phyloP scores from a whole-genome alignment of 1,140 invertebrate species.

The Pteromalus puparum region DNA sequence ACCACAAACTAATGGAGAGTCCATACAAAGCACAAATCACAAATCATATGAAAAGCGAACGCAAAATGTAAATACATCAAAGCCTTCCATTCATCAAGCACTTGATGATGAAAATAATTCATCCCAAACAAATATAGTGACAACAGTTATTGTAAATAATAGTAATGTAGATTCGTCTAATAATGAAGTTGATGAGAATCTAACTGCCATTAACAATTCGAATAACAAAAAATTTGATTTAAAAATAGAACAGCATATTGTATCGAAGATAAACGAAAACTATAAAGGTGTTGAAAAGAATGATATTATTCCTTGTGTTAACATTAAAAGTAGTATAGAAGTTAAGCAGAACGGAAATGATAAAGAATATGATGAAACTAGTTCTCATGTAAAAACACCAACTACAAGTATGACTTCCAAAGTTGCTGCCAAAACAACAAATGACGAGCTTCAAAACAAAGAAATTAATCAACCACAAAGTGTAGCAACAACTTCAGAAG shows the following conservation, averaged over 20 bases:
- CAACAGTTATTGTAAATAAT: slow-evolving; percentile 63
- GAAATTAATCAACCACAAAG: slow-evolving; percentile 13
- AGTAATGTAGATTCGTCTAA: slow-evolving; percentile 56
- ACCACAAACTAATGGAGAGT: slow-evolving; percentile 59
- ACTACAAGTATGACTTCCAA: slow-evolving; percentile 26
- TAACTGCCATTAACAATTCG: slow-evolving; percentile 53
- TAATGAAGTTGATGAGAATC: slow-evolving; percentile 58
- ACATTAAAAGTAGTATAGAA: slow-evolving; percentile 65
- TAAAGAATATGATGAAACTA: slow-evolving; percentile 55
- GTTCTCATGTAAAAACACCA: slow-evolving; percentile 30
- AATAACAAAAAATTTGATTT: slow-evolving; percentile 59
- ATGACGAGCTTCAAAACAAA: slow-evolving; percentile 38
- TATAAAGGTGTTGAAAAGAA: slow-evolving; percentile 61
- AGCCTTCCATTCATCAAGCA: slow-evolving; percentile 57
- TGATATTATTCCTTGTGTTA: slow-evolving; percentile 58
- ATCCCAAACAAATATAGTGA: slow-evolving; percentile 63
- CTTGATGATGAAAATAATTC: slow-evolving; percentile 58
- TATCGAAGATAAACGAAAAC: slow-evolving; percentile 60
- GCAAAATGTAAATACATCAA: slow-evolving; percentile 59
- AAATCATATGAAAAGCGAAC: slow-evolving; percentile 55
- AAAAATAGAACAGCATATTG: slow-evolving; percentile 64
- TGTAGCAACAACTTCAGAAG: slow-evolving; percentile 5
- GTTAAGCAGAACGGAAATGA: slow-evolving; percentile 65
- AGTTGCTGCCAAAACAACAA: slow-evolving; percentile 22
- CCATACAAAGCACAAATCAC: slow-evolving; percentile 47